Evolutionary conservation across 2,113 vertebrate species (phyloP), one percentile per base, ranked within the genome.

Genomic region (Syngnathus typhle): DNA sequence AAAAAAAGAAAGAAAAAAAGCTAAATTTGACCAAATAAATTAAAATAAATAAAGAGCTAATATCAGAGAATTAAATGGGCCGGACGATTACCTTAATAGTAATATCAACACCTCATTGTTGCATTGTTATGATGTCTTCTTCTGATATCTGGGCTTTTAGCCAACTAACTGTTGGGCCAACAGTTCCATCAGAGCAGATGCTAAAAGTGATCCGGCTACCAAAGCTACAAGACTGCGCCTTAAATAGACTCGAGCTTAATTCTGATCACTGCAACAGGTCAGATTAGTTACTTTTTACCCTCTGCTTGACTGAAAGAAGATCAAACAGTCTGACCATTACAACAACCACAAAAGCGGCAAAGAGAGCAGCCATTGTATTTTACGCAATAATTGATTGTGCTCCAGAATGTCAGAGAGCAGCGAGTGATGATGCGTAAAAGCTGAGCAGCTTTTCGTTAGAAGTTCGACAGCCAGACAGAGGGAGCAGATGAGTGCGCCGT

Each of bases 121-220:
- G 27, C 27, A 32, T 3, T 32, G 27, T 32, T 32, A 32, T 32
- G 27, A 32, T 32, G 3, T 32, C 27, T 32, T 9, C 37, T 23
- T 58, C 46, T 7, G 41, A 52, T 54, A 74, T 75, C 65, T 76
- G 70, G 74, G 77, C 63, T 49, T 74, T 32, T n/a, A 55, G 68
- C 75, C 77, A 80, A 70, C 56, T 64, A 78, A 76, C 73, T 78
- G 75, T 69, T 70, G 69, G 37, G 49, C 61, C 63, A 43, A 64
- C 47, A 47, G 70, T 77, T 68, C 73, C 68, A 66, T 74, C 58
- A 36, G 46, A 39, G 47, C 67, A 67, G 69, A 67, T 63, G 69
- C 60, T 32, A 61, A 72, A 49, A 67, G 47, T 64, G 63, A 78
- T 67, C 73, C 23, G 12, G 56, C 44, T 65, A 60, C 60, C 32